Evolutionary conservation across 2,888 invertebrate genomes (phyloP).

Genomic region (Dryomyza anilis): DNA sequence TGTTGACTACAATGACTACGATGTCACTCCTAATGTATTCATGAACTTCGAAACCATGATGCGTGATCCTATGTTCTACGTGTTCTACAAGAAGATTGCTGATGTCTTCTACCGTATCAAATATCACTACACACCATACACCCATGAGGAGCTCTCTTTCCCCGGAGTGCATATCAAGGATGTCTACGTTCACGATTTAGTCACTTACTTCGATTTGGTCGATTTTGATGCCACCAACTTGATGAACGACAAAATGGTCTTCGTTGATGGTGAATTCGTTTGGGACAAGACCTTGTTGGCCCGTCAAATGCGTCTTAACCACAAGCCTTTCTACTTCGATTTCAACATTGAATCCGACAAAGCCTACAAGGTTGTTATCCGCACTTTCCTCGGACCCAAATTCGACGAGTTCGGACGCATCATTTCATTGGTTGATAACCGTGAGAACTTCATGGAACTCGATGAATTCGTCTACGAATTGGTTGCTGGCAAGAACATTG

Average conservation of each 20-base stretch:
- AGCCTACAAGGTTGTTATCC: slow-evolving; percentile 67
- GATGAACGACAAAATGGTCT: slow-evolving; percentile 64
- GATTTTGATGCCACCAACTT: slow-evolving; percentile 70
- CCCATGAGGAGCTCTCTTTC: slow-evolving; percentile 66
- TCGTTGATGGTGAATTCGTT: slow-evolving; percentile 56
- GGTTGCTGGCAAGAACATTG: slow-evolving; percentile 68
- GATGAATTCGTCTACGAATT: slow-evolving; percentile 69
- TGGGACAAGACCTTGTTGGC: slow-evolving; percentile 62
- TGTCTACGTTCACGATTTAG: slow-evolving; percentile 68
- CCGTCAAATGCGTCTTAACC: slow-evolving; percentile 69
- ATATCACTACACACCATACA: slow-evolving; percentile 67
- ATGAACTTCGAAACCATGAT: slow-evolving; percentile 70
- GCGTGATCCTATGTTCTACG: slow-evolving; percentile 74
- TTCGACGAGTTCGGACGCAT: slow-evolving; percentile 66
- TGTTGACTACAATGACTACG: slow-evolving; percentile 34
- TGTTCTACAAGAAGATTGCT: slow-evolving; percentile 68
- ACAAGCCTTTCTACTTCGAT: slow-evolving; percentile 68
- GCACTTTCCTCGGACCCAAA: slow-evolving; percentile 74
- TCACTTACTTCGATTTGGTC: slow-evolving; percentile 74
- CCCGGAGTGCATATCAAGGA: slow-evolving; percentile 69
- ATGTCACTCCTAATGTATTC: slow-evolving; percentile 64
- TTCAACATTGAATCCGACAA: slow-evolving; percentile 67
- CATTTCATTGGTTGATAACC: slow-evolving; percentile 66
- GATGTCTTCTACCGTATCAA: slow-evolving; percentile 67
- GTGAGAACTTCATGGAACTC: slow-evolving; percentile 69